These are phyloP conservation scores for Zosterops hypoxanthus DNA, from an alignment of 2,113 vertebrate species.

Conservation along the genomic window DNA sequence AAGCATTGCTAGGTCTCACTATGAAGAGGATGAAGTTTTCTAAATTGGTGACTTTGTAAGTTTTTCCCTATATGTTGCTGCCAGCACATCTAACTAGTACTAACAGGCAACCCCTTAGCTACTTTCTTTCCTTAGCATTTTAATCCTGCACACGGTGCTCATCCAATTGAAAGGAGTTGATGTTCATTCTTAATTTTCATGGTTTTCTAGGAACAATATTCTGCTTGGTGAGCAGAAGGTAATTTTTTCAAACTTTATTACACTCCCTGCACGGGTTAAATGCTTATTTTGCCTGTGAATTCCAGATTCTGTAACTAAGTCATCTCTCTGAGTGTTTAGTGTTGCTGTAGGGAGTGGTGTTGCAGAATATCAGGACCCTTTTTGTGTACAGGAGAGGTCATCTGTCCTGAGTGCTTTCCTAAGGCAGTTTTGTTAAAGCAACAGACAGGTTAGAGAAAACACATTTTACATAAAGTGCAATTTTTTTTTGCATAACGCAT, in stretches of 20 bases:
- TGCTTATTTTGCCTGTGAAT: background rate
- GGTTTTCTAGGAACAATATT: background rate
- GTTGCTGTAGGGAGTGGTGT: background rate
- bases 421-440: background rate
- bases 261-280: background rate
- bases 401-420: background rate
- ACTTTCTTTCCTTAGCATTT: background rate
- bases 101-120: background rate
- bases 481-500: background rate
- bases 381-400: too few relatives aligned
- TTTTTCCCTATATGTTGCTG: background rate
- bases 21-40: background rate
- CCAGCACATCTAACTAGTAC: background rate
- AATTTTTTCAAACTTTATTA: background rate
- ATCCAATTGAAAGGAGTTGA: background rate
- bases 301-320: background rate
- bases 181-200: background rate
- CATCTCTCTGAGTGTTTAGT: background rate
- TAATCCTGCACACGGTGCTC: background rate
- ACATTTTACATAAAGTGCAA: rapidly evolving
- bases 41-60: background rate
- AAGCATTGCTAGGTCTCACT: background rate
- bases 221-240: background rate
- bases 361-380: background rate
- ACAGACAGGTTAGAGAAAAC: background rate